Conservation (phyloP, 2,888 invertebrate species). For the Zygogramma bicolorata region DNA sequence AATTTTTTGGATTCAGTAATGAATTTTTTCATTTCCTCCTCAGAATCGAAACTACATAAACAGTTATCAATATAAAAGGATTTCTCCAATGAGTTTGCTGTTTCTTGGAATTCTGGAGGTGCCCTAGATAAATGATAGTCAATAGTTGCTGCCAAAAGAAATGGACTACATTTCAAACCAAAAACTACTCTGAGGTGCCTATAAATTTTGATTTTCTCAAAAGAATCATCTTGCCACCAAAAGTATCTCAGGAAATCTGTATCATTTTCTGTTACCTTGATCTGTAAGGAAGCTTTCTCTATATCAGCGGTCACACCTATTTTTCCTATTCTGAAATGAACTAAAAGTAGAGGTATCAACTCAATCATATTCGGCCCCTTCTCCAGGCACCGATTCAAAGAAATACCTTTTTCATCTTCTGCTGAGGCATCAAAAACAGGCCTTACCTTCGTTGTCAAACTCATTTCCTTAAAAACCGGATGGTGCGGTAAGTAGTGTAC, state of each 20-base stretch:
- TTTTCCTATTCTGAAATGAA: neutral
- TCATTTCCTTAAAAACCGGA: neutral
- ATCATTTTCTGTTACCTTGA: no score
- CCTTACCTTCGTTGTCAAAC: neutral
- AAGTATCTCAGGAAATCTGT: neutral
- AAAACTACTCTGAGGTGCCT: neutral
- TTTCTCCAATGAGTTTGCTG: no score
- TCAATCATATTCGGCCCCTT: neutral
- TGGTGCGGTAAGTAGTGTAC: no score
- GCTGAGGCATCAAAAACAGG: neutral
- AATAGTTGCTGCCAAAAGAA: neutral
- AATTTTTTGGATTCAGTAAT: no score
- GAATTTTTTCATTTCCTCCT: no score
- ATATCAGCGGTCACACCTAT: neutral
- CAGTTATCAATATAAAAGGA: no score
- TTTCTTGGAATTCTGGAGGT: no score
- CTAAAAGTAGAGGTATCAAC: neutral
- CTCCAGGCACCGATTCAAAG: neutral
- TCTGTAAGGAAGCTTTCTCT: no score
- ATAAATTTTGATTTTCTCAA: neutral
- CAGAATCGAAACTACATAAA: no score
- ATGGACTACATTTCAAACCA: neutral
- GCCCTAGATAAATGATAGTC: no score
- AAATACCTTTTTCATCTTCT: neutral
- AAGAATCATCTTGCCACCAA: neutral